These are phyloP conservation scores for Drosophila tristis DNA, from an alignment of 1,140 invertebrate species.

Conservation along the genomic window DNA sequence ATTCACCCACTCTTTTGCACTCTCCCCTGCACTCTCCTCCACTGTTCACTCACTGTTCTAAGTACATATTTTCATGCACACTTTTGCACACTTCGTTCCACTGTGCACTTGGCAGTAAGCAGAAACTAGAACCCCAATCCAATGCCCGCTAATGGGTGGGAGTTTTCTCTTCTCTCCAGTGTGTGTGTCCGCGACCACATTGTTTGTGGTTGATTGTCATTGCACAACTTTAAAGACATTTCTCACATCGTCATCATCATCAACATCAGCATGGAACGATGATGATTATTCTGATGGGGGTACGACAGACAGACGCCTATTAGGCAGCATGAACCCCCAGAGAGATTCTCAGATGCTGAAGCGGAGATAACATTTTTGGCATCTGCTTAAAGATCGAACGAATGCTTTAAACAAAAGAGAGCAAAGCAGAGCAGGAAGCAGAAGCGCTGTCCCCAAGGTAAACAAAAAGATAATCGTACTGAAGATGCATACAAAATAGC, in stretches of 20 bases:
- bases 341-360: conserved; percentile 10
- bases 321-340: conserved; percentile 33
- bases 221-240: conserved; percentile 65
- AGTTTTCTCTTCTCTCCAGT: conserved; percentile 42
- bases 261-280: conserved; percentile 23
- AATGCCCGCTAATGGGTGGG: conserved; percentile 46
- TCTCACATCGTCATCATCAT: conserved; percentile 37
- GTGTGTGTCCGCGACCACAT: conserved; percentile 45
- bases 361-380: conserved; percentile 25
- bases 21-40: too few species aligned
- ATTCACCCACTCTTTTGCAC: too few species aligned
- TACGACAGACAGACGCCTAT: conserved; percentile 54
- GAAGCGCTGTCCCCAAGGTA: conserved; percentile 17
- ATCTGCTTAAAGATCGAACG: conserved; percentile 35
- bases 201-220: conserved; percentile 38
- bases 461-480: conserved; percentile 62
- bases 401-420: conserved; percentile 18
- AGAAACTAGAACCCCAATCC: conserved; percentile 21
- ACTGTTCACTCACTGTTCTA: not conserved
- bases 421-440: not conserved
- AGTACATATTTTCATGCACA: not conserved
- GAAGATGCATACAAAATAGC: conserved; percentile 59
- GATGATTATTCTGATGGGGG: conserved; percentile 29
- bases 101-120: not conserved
- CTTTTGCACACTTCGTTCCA: not conserved